These are phyloP conservation scores for Dolichomitus sp. DNA, from an alignment of 2,888 invertebrate species.

Conservation along the genomic window DNA sequence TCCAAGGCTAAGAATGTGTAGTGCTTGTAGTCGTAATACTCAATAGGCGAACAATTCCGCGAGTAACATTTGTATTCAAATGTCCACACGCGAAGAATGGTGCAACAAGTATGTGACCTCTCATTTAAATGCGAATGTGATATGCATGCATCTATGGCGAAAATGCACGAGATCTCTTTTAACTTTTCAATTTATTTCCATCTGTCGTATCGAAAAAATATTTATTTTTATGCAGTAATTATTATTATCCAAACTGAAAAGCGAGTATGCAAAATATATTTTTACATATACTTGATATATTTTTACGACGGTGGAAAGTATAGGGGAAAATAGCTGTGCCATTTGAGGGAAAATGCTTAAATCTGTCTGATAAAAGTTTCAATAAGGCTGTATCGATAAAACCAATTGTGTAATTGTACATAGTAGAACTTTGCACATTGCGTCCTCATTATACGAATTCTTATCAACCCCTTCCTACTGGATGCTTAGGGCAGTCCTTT, in stretches of 20 bases:
- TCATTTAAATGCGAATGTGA: neutral
- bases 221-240: neutral
- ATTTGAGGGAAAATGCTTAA: too few species aligned
- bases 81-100: slow-evolving; percentile 20
- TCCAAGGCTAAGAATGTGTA: slow-evolving; percentile 22
- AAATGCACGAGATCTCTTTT: neutral
- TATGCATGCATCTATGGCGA: neutral
- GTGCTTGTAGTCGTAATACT: slow-evolving; percentile 9
- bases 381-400: too few species aligned
- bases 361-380: too few species aligned
- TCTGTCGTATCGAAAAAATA: neutral
- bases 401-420: too few species aligned
- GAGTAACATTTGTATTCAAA: slow-evolving; percentile 33
- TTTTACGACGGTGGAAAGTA: too few species aligned
- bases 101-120: slow-evolving; percentile 5
- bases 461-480: too few species aligned
- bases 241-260: neutral
- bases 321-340: too few species aligned
- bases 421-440: too few species aligned
- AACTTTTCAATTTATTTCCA: too few species aligned
- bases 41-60: slow-evolving; percentile 7
- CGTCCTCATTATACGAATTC: too few species aligned
- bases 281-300: too few species aligned
- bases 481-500: neutral
- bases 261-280: too few species aligned